Conservation (phyloP, 2,888 invertebrate species). For the Agrotis ipsilon region DNA sequence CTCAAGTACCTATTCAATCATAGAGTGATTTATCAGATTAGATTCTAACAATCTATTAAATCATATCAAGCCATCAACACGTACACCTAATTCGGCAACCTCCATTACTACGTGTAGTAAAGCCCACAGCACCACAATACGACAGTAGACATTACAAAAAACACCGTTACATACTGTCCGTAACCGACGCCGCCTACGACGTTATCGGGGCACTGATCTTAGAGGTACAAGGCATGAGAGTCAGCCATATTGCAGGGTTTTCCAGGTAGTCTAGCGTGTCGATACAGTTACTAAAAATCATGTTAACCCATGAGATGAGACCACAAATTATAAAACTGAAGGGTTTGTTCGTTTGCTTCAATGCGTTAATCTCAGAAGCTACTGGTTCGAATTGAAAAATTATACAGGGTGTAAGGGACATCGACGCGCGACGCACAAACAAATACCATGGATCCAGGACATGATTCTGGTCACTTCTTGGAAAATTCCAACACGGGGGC, state of each 20-base stretch:
- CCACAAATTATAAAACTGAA: too few relatives aligned
- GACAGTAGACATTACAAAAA: constrained; percentile 50
- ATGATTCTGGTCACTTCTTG: too few relatives aligned
- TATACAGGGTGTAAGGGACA: too few relatives aligned
- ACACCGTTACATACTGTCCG: constrained; percentile 60
- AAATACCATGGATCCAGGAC: too few relatives aligned
- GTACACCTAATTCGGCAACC: constrained; percentile 1
- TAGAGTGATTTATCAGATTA: neutral
- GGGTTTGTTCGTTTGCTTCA: too few relatives aligned
- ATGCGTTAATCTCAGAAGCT: too few relatives aligned
- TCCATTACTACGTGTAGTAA: constrained; percentile 43
- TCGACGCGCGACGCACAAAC: too few relatives aligned
- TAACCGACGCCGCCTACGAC: constrained; percentile 61
- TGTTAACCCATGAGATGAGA: too few relatives aligned
- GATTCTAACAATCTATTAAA: neutral
- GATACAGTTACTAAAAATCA: too few relatives aligned
- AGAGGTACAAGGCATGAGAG: constrained; percentile 41
- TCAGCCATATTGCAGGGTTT: neutral
- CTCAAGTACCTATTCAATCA: neutral
- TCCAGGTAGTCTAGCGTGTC: too few relatives aligned
- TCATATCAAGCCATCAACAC: constrained; percentile 21
- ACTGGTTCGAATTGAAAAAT: too few relatives aligned
- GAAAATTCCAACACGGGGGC: too few relatives aligned
- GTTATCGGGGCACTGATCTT: constrained; percentile 50
- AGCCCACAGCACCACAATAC: constrained; percentile 35